Evolutionary conservation across 2,113 vertebrate species (phyloP).

Genomic region (Danionella cerebrum): DNA sequence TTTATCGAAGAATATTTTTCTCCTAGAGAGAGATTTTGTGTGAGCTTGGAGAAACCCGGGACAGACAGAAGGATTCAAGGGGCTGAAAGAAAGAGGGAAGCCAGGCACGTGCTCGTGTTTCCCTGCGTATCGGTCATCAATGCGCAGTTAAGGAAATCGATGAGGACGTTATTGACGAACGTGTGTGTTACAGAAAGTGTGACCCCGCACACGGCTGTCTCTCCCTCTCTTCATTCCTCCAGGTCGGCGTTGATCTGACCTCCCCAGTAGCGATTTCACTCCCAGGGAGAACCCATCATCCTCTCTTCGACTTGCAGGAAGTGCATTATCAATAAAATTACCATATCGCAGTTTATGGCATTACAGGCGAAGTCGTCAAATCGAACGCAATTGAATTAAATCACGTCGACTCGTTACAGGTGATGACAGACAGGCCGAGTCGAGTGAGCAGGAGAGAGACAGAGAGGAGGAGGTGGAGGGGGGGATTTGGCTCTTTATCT

Average conservation of each 20-base stretch:
- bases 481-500: conserved; percentile 40
- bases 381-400: conserved; percentile 16
- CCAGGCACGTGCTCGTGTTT: background rate
- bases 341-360: conserved; percentile 10
- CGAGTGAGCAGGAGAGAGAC: background rate
- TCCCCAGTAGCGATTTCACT: background rate
- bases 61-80: background rate
- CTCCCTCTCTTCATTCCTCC: background rate
- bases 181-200: background rate
- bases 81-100: background rate
- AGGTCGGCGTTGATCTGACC: conserved; percentile 1
- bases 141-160: conserved; percentile 6
- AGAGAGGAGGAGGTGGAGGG: background rate
- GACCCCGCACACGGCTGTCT: background rate
- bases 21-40: no score
- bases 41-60: no score
- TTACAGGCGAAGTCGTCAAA: background rate
- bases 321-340: conserved; percentile 12
- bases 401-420: conserved; percentile 16
- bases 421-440: conserved; percentile 14
- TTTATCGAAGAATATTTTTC: no score
- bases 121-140: background rate
- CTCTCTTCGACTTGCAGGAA: background rate
- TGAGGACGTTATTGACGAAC: conserved; percentile 6
- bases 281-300: background rate